Percentiles rank a stretch among this genome's conserved stretches.
These are phyloP conservation scores for Eueremaeus valkanovi DNA, from an alignment of 2,888 invertebrate genomes.

Conservation along the genomic window DNA sequence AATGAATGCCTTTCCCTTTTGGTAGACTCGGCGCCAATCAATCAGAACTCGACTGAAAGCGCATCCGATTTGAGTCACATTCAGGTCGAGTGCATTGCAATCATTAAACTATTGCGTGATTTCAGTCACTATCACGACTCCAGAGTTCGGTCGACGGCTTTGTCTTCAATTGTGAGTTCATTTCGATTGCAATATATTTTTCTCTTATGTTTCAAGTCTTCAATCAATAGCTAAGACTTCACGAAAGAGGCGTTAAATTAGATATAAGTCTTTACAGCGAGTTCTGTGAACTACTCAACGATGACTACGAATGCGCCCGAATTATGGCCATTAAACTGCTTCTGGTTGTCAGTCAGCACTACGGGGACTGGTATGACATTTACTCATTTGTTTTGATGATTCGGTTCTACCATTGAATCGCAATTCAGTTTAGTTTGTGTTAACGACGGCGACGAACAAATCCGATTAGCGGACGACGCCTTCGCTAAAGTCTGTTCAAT, in stretches of 20 bases:
- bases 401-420: conserved; percentile 25
- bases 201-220: neutral
- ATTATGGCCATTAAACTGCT: conserved; percentile 78
- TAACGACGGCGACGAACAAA: conserved; percentile 72
- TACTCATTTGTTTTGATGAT: conserved; percentile 6
- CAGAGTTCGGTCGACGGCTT: conserved; percentile 80
- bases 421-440: conserved; percentile 63
- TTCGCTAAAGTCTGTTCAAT: conserved; percentile 91
- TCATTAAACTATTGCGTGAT: conserved; percentile 70
- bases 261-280: conserved; percentile 64
- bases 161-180: conserved; percentile 69
- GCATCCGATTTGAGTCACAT: conserved; percentile 63
- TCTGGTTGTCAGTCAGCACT: conserved; percentile 76
- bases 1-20: conserved; percentile 73
- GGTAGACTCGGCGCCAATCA: conserved; percentile 63
- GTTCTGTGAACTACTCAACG: conserved; percentile 71
- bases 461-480: conserved; percentile 88
- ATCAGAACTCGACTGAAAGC: conserved; percentile 1
- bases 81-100: conserved; percentile 56
- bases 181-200: neutral
- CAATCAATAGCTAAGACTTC: neutral
- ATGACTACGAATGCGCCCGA: conserved; percentile 90
- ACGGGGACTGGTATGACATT: conserved; percentile 70
- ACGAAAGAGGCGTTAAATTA: conserved; percentile 55
- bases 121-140: conserved; percentile 84